These are phyloP conservation scores for Bufotes viridis DNA, from an alignment of 2,797 vertebrate genomes.

Conservation along the genomic window DNA sequence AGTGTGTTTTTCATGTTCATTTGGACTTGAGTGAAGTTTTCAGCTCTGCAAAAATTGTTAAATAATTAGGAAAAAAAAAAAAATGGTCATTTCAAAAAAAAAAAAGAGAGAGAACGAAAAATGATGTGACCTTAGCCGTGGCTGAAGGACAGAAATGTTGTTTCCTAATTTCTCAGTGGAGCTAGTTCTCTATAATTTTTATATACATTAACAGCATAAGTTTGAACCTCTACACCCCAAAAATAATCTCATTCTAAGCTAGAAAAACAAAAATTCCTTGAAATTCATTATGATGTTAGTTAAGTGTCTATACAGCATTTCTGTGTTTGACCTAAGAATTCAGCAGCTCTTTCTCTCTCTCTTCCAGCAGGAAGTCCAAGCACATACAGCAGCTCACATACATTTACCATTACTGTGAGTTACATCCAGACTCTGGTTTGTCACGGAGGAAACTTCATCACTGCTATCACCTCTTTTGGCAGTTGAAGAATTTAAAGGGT, in stretches of 20 bases:
- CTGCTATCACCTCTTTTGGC: too few relatives aligned
- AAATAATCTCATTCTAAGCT: too few relatives aligned
- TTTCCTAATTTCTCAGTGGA: background rate
- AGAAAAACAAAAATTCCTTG: too few relatives aligned
- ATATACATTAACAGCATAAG: too few relatives aligned
- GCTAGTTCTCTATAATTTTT: too few relatives aligned
- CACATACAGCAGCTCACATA: too few relatives aligned
- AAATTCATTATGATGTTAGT: too few relatives aligned
- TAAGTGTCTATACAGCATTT: background rate
- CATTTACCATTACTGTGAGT: too few relatives aligned
- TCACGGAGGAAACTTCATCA: too few relatives aligned
- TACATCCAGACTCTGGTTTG: too few relatives aligned
- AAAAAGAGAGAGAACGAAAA: background rate
- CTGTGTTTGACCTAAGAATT: background rate
- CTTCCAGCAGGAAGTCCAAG: background rate
- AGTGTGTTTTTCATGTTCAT: slow-evolving; percentile 62
- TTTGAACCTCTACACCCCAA: too few relatives aligned
- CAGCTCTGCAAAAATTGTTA: slow-evolving; percentile 49
- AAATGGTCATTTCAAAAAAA: background rate
- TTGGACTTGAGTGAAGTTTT: slow-evolving; percentile 54
- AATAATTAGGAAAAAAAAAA: slow-evolving; percentile 53
- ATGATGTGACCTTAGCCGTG: background rate
- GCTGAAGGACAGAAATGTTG: background rate
- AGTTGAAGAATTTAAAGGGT: too few relatives aligned
- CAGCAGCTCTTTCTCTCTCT: background rate